phyloP scores from a whole-genome alignment of 2,797 vertebrate species.

The Oreochromis grahami region DNA sequence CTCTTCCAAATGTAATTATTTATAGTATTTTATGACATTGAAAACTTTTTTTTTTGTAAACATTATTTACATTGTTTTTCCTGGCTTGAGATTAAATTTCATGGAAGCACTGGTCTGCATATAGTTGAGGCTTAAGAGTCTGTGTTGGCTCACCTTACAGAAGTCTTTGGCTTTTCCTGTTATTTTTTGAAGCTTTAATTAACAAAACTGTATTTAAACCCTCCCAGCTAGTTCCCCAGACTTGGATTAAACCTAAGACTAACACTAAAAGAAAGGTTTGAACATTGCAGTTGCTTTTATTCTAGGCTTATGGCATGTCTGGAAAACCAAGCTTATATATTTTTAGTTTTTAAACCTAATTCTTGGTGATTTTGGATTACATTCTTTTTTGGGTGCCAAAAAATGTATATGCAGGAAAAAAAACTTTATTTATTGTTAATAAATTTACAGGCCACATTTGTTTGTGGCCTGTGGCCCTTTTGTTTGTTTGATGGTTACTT shows the following conservation, averaged over 20 bases:
- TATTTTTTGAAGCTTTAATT: not conserved
- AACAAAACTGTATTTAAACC: not conserved
- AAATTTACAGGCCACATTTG: not conserved
- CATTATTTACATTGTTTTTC: not conserved
- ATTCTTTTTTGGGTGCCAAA: not conserved
- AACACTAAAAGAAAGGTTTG: not conserved
- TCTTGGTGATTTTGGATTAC: not conserved
- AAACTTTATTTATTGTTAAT: not conserved
- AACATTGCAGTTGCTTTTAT: not conserved
- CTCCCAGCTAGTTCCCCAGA: rapidly evolving
- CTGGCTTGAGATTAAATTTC: not conserved
- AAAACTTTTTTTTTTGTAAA: not conserved
- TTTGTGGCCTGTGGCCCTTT: rapidly evolving
- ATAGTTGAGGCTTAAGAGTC: not conserved
- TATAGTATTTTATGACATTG: rapidly evolving
- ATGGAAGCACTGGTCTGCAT: not conserved
- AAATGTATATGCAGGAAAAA: not conserved
- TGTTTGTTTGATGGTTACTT: not conserved
- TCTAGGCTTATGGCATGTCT: not conserved
- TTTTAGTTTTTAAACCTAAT: not conserved
- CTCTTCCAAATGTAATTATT: not conserved
- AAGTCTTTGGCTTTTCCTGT: not conserved
- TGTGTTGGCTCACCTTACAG: not conserved
- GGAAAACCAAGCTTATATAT: not conserved
- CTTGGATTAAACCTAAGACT: not conserved